phyloP scores from a whole-genome alignment of 1,140 invertebrate genomes.

The Ips nitidus region DNA sequence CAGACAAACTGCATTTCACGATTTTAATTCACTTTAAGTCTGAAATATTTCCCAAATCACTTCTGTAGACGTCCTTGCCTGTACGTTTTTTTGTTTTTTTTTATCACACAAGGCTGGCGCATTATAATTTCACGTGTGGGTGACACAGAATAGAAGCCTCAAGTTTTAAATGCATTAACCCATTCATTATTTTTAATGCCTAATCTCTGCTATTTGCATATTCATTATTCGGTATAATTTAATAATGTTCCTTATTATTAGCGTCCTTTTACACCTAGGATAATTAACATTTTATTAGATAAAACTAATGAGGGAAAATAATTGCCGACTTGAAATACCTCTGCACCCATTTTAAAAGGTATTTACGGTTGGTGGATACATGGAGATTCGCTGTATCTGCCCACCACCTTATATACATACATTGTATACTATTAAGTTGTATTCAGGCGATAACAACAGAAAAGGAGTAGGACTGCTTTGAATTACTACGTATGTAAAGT shows the following conservation, averaged over 20 bases:
- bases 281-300: constrained; percentile 27
- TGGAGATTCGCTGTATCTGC: not conserved
- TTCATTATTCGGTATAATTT: constrained; percentile 30
- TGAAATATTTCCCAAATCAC: constrained; percentile 46
- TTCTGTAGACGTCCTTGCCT: constrained; percentile 41
- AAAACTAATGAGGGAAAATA: constrained; percentile 16
- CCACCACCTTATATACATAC: constrained; percentile 8
- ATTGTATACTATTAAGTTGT: constrained; percentile 5
- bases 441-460: not conserved
- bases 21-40: constrained; percentile 45
- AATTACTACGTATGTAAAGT: too few relatives aligned
- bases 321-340: constrained; percentile 7
- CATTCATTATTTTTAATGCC: constrained; percentile 40
- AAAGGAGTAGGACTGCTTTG: not conserved
- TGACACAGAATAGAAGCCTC: constrained; percentile 38
- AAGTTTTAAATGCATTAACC: constrained; percentile 37
- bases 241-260: constrained; percentile 27
- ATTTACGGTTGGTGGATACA: constrained; percentile 12
- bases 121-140: constrained; percentile 41
- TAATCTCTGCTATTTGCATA: constrained; percentile 33
- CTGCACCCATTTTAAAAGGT: constrained; percentile 15
- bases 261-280: constrained; percentile 24
- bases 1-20: constrained; percentile 43
- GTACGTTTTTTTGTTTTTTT: constrained; percentile 22
- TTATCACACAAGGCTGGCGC: constrained; percentile 17